Conservation (phyloP, 2,888 invertebrate genomes). For the Apotomis capreana region DNA sequence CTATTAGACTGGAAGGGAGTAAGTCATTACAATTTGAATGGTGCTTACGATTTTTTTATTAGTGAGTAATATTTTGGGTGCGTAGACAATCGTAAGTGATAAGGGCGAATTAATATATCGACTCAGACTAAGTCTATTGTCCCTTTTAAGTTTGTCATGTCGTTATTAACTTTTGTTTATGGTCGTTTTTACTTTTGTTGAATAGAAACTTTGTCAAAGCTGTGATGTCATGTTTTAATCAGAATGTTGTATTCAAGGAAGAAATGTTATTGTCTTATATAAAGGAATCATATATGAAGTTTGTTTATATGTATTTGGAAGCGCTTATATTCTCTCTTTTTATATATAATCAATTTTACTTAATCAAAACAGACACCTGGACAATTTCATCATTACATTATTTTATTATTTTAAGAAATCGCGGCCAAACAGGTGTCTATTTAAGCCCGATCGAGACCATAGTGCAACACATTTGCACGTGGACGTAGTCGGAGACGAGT, state of each 20-base stretch:
- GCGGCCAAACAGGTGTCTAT: too few relatives aligned
- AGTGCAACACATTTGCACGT: too few relatives aligned
- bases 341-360: too few relatives aligned
- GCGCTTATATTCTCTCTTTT: too few relatives aligned
- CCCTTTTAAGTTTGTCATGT: constrained; percentile 27
- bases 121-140: constrained; percentile 30
- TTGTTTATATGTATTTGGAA: too few relatives aligned
- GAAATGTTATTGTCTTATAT: too few relatives aligned
- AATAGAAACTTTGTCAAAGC: constrained; percentile 4
- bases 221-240: background rate
- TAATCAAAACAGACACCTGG: too few relatives aligned
- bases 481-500: too few relatives aligned
- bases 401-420: too few relatives aligned
- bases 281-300: too few relatives aligned
- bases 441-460: too few relatives aligned
- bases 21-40: background rate
- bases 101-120: constrained; percentile 32
- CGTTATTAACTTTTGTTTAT: constrained; percentile 33
- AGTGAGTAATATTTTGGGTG: constrained; percentile 21
- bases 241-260: background rate
- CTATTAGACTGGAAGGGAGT: background rate
- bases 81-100: constrained; percentile 30
- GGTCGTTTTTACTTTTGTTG: constrained; percentile 18
- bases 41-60: background rate
- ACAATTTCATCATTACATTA: too few relatives aligned